These are phyloP conservation scores for Reticulitermes speratus DNA, from an alignment of 1,140 invertebrate genomes.

Conservation along the genomic window DNA sequence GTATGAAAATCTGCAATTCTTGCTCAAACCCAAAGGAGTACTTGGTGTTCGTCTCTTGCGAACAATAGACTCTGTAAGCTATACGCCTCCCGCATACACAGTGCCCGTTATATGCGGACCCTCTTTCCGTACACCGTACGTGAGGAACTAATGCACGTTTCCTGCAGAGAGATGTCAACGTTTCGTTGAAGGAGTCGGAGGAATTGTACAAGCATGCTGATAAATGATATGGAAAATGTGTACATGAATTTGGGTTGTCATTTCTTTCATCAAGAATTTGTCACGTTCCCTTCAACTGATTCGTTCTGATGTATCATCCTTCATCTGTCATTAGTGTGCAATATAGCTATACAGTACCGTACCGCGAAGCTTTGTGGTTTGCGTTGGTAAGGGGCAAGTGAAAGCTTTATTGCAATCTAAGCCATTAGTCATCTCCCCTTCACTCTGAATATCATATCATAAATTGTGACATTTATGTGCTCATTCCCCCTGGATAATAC, in stretches of 20 bases:
- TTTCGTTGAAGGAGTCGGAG: background rate
- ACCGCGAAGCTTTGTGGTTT: background rate
- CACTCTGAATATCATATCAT: background rate
- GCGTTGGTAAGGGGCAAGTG: background rate
- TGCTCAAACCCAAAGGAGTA: background rate
- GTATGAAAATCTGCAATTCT: background rate
- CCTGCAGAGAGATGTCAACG: background rate
- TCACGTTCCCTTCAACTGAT: background rate
- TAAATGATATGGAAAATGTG: slow-evolving; percentile 4
- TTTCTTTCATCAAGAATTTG: slow-evolving; percentile 9
- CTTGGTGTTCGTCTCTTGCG: background rate
- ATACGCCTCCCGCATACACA: background rate
- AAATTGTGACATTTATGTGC: slow-evolving; percentile 7
- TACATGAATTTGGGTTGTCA: background rate
- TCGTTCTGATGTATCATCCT: background rate
- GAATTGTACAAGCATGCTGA: background rate
- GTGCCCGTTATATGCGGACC: background rate
- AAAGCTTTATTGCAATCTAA: slow-evolving; percentile 9
- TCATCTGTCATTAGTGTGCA: background rate
- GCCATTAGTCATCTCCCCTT: slow-evolving; percentile 9
- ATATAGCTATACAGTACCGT: background rate
- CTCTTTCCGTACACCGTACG: background rate
- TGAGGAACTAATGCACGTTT: background rate
- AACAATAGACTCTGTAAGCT: background rate
- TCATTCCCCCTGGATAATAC: slow-evolving; percentile 6